Conservation (phyloP, 2,113 vertebrate species). For the Barnardius zonarius region DNA sequence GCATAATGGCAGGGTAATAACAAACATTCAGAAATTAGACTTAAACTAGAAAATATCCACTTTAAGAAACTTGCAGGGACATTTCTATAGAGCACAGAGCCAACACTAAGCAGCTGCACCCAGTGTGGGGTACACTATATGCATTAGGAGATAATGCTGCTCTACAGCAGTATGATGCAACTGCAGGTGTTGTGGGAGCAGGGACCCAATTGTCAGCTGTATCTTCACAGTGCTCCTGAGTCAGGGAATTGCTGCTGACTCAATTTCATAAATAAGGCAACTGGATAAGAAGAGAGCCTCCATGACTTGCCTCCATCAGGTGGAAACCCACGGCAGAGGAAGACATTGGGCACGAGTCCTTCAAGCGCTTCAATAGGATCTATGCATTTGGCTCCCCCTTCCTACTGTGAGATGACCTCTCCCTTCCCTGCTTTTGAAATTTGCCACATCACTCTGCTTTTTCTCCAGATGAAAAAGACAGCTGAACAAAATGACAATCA, state of each 20-base stretch:
- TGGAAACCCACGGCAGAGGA: not conserved
- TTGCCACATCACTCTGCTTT: constrained; percentile 3
- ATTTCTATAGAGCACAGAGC: not conserved
- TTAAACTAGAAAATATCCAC: not conserved
- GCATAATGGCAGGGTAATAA: not conserved
- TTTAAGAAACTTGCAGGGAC: not conserved
- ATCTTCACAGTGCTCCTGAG: not conserved
- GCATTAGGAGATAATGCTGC: not conserved
- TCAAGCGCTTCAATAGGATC: not conserved
- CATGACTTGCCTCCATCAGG: not conserved
- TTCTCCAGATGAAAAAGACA: not conserved
- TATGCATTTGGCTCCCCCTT: not conserved
- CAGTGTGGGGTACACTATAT: not conserved
- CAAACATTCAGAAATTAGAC: not conserved
- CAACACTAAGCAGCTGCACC: not conserved
- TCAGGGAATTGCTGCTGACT: not conserved
- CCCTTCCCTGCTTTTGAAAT: not conserved
- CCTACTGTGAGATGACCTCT: not conserved
- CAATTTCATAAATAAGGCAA: not conserved
- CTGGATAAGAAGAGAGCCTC: not conserved
- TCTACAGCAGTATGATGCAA: not conserved
- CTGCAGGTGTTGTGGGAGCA: not conserved
- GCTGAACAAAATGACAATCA: constrained; percentile 24
- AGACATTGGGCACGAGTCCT: not conserved
- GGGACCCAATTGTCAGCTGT: not conserved